phyloP scores from a whole-genome alignment of 2,888 invertebrate species.

The Spialia ferax region DNA sequence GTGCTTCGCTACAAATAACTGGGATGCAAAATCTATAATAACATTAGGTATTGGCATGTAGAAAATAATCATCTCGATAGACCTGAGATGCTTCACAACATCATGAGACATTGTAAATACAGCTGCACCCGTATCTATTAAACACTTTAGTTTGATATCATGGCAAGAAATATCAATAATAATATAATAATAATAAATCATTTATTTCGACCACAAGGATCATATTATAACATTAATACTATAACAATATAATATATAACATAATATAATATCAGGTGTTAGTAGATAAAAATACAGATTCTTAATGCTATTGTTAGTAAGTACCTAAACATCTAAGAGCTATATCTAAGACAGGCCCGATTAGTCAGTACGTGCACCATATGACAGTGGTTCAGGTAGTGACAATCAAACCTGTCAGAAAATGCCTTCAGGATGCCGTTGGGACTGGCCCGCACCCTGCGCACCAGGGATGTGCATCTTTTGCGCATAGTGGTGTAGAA shows the following conservation, averaged over 20 bases:
- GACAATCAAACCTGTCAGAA: not conserved
- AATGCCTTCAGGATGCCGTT: not conserved
- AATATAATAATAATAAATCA: too few species aligned
- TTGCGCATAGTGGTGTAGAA: not conserved
- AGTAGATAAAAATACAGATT: too few species aligned
- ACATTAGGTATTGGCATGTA: not conserved
- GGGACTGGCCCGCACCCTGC: not conserved
- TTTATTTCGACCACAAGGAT: too few species aligned
- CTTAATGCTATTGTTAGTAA: too few species aligned
- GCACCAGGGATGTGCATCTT: not conserved
- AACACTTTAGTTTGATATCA: not conserved
- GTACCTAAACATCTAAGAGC: not conserved
- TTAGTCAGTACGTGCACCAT: not conserved
- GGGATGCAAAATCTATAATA: not conserved
- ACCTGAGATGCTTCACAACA: not conserved
- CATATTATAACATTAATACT: too few species aligned
- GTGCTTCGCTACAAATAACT: not conserved
- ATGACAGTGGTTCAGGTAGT: slow-evolving; percentile 3
- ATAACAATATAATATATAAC: too few species aligned
- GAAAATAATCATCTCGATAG: not conserved
- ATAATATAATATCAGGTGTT: too few species aligned
- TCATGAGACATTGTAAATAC: not conserved
- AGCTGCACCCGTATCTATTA: slow-evolving; percentile 2
- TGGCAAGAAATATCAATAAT: not conserved
- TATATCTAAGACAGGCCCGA: not conserved